Conservation (phyloP, 2,888 invertebrate species). For the Cecidostiba fungosa region DNA sequence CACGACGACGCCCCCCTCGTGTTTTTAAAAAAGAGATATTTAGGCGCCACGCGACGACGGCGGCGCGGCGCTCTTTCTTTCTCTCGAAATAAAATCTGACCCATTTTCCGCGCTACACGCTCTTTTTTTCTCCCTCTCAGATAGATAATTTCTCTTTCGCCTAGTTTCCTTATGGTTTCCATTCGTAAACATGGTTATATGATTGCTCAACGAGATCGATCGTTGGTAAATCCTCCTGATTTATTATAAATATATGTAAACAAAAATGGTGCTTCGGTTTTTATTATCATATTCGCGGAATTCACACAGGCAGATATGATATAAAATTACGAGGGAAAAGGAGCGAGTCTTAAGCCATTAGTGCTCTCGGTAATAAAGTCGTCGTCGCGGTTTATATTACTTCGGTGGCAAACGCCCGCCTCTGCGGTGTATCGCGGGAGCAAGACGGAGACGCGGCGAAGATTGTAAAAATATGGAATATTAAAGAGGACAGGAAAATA, state of each 20-base stretch:
- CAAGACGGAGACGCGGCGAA: neutral
- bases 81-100: conserved; percentile 29
- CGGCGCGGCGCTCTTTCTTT: neutral
- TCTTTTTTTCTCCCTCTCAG: conserved; percentile 8
- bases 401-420: conserved; percentile 32
- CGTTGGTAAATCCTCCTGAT: no score
- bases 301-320: conserved; percentile 57
- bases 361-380: conserved; percentile 66
- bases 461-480: conserved; percentile 40
- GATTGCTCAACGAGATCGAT: no score
- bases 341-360: conserved; percentile 66
- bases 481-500: conserved; percentile 16
- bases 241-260: neutral
- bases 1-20: conserved; percentile 10
- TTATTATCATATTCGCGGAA: conserved; percentile 55
- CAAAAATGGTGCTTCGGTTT: neutral
- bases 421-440: conserved; percentile 35
- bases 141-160: neutral
- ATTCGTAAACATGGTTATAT: conserved; percentile 24
- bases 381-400: conserved; percentile 48
- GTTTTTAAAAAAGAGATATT: conserved; percentile 56
- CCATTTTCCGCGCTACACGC: neutral
- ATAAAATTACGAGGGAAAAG: conserved; percentile 57
- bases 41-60: conserved; percentile 42
- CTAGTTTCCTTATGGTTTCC: conserved; percentile 13